Percentiles rank a stretch among this genome's conserved stretches.
These are phyloP conservation scores for Trichonephila clavipes DNA, from an alignment of 1,140 invertebrate genomes.

Conservation along the genomic window DNA sequence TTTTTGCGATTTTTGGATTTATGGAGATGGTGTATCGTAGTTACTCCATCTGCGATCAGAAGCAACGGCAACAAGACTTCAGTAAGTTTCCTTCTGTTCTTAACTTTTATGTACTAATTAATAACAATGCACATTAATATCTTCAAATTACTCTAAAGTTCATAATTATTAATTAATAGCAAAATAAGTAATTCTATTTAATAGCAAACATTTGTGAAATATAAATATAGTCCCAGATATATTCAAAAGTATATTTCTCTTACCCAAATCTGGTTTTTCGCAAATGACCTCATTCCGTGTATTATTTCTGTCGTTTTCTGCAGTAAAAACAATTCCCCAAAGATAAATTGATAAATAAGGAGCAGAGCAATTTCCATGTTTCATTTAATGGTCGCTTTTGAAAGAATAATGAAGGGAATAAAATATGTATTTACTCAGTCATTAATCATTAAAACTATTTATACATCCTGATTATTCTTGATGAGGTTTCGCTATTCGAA, in stretches of 20 bases:
- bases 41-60: too few species aligned
- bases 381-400: neutral
- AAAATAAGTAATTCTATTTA: too few species aligned
- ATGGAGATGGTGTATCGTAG: too few species aligned
- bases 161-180: too few species aligned
- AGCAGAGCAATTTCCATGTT: constrained; percentile 18
- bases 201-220: neutral
- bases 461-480: neutral
- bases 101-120: too few species aligned
- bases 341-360: constrained; percentile 35
- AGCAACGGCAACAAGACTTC: too few species aligned
- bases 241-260: neutral
- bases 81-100: too few species aligned
- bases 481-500: neutral
- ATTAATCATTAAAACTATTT: neutral
- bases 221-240: neutral
- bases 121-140: too few species aligned
- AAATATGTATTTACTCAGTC: constrained; percentile 17
- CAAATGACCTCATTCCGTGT: neutral
- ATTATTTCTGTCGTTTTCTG: neutral
- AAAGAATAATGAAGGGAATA: constrained; percentile 15
- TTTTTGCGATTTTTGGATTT: too few species aligned
- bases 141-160: too few species aligned
- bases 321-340: neutral
- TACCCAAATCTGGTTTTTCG: neutral